These are phyloP conservation scores for Plagodis dolabraria DNA, from an alignment of 2,888 invertebrate genomes.

Conservation along the genomic window DNA sequence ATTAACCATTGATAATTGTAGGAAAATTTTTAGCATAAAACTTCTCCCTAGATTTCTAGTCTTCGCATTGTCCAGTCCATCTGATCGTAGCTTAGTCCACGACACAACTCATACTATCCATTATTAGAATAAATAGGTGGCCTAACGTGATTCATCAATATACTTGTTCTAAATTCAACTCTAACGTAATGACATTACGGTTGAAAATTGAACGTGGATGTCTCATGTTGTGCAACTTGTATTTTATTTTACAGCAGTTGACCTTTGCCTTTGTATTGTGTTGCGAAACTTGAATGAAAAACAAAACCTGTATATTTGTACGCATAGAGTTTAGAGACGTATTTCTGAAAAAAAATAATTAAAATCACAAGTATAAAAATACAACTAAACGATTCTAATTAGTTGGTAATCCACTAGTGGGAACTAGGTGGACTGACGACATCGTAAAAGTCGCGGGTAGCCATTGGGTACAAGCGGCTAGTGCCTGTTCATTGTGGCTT, in stretches of 20 bases:
- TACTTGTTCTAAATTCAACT: constrained; percentile 21
- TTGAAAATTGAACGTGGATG: constrained; percentile 20
- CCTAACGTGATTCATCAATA: constrained; percentile 30
- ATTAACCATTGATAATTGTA: no score
- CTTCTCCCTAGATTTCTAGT: constrained; percentile 43
- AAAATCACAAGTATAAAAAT: neutral
- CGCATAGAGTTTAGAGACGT: neutral
- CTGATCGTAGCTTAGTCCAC: constrained; percentile 64
- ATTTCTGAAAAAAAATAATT: no score
- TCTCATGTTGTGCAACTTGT: constrained; percentile 35
- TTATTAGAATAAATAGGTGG: constrained; percentile 42
- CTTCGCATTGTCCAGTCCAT: constrained; percentile 63
- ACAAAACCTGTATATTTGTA: constrained; percentile 4
- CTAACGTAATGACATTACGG: constrained; percentile 15
- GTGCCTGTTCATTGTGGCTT: no score
- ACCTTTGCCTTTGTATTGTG: constrained; percentile 49
- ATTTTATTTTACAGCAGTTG: constrained; percentile 55
- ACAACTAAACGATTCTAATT: no score
- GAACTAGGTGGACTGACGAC: no score
- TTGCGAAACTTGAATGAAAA: constrained; percentile 48
- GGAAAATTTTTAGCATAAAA: neutral
- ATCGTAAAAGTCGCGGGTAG: no score
- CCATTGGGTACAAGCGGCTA: no score
- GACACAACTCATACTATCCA: constrained; percentile 52
- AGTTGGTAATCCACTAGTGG: no score